Evolutionary conservation across 2,888 invertebrate species (phyloP), one percentile per base, ranked within the genome.

Genomic region (Rutpela maculata): DNA sequence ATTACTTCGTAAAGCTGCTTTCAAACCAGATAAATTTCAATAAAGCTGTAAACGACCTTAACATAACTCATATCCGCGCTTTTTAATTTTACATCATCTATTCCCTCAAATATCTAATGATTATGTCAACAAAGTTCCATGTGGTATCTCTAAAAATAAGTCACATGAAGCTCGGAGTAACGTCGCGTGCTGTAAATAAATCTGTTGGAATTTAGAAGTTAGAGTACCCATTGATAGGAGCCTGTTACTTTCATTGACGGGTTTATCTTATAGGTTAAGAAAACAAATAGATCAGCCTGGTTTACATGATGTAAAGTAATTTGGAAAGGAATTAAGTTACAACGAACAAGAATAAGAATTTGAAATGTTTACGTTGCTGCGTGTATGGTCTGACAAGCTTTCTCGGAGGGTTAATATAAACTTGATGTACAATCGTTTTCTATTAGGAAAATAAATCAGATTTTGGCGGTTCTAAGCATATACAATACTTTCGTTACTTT

Each of bases 111-210:
- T 9, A 11, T 65, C 22, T 15, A 65, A 18, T 43, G 43, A 65
- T 65, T 43, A 62, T 63, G 65, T 65, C 65, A 43, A 65, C 69
- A 57, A 69, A 17, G 69, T 56, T 50, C 67, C 69, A 57, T 69
- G 17, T 67, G 55, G 55, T 31, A 35, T 10, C 50, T 59, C 50
- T 59, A 69, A 69, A 69, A 69, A 69, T 69, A 69, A 57, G 17
- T 31, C 57, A 6, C 26, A 17, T 62, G 31, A n/a, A 22, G n/a
- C 55, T 31, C 35, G 15, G 19, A 7, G 18, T 11, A 57, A 69
- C 69, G 22, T 57, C 56, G 57, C 69, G 57, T 69, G 56, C 19
- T 59, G n/a, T 18, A 69, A 69, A 69, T 69, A 69, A 69, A 69
- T 57, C 57, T 31, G 57, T 69, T 12, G 43, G 31, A 65, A 65